Base-by-base conservation (phyloP, 2,113 vertebrate species). In the Cranoglanis bouderius region DNA sequence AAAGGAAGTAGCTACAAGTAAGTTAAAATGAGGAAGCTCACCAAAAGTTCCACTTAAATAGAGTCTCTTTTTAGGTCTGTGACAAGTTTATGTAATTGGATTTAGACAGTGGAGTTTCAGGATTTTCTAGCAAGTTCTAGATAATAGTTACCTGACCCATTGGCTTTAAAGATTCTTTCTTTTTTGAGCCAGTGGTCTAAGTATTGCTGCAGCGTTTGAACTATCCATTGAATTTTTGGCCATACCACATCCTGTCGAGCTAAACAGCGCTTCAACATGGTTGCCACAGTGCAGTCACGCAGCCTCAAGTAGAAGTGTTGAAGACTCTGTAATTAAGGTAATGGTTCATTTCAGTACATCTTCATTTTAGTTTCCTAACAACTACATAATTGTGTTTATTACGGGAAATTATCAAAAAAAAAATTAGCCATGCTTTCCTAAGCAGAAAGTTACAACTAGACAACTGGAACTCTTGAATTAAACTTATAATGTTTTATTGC, bases 21-120 rank as follows among this genome's bases (percentile, higher is more conserved):
- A 81, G 70, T 85, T 55, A 90, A 92, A 92, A 92, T 87, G 91
- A 93, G 92, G 92, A 93, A 93, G 91, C 67, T 84, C 63, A 59
- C 57, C 67, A 87, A 90, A 84, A 92, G 86, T 88, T 89, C 88
- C 87, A 91, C 80, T 89, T 91, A 85, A 57, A 88, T 29, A 78
- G 26, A 49, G 21, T 38, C 40, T 40, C 38, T 77, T 85, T 78
- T 81, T 55, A 84, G n/a, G 26, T 49, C 49, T 70, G 24, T 83
- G 65, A 81, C 18, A 88, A 53, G 38, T 82, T 57, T 12, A n/a
- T 53, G 10, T 55, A 14, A 49, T 55, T 61, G 32, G 10, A 40
- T 80, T 77, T 38, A 77, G 13, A 70, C 18, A 49, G 16, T 13
- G 13, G 10, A 35, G 3, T 77, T 43, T 13, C 26, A 26, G 70